Conservation (phyloP, 2,113 vertebrate species). For the Neodon shergylaensis region DNA sequence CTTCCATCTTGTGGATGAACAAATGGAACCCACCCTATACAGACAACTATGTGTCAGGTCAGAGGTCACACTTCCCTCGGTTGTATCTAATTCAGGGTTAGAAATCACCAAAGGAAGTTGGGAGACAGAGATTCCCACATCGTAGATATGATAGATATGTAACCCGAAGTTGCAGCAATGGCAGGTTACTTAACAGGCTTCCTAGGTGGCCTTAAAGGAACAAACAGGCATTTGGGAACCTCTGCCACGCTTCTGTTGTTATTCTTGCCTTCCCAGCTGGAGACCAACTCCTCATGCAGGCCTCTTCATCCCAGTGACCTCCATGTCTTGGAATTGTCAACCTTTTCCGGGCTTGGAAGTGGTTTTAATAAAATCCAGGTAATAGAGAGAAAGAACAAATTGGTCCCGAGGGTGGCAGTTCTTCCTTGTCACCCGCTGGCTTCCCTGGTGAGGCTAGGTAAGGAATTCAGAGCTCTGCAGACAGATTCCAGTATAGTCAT, state of each 20-base stretch:
- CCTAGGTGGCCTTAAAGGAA: neutral
- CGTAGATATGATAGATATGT: rapidly evolving
- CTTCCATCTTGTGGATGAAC: neutral
- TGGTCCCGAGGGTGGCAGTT: neutral
- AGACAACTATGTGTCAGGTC: rapidly evolving
- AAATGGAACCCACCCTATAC: neutral
- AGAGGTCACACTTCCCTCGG: neutral
- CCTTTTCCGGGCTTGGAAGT: neutral
- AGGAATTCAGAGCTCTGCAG: rapidly evolving
- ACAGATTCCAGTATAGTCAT: neutral
- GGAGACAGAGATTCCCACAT: neutral
- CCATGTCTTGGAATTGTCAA: neutral
- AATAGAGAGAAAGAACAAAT: neutral
- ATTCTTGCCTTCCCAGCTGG: neutral
- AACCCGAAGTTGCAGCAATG: neutral
- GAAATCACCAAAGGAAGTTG: neutral
- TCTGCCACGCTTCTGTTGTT: neutral
- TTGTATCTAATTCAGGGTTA: neutral
- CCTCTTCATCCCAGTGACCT: neutral
- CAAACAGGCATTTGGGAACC: neutral
- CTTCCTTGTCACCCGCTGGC: neutral
- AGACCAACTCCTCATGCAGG: neutral
- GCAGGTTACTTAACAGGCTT: neutral
- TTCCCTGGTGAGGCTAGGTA: neutral
- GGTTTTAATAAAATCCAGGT: neutral